Base-by-base conservation (phyloP, 1,140 invertebrate species). In the Drosophila melanica region DNA sequence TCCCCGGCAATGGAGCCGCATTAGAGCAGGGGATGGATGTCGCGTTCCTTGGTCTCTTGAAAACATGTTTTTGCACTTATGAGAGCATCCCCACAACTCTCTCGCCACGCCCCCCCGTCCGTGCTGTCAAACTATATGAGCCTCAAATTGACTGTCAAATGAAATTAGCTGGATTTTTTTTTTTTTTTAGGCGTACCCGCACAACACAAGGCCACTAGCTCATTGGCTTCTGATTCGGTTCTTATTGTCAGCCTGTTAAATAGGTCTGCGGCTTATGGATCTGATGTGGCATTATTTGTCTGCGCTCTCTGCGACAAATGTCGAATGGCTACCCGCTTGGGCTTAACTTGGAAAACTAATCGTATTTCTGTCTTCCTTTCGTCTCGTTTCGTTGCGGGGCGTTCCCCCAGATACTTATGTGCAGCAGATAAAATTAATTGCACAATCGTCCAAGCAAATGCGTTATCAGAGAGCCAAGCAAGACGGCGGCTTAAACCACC, bases 51-150 rank as follows among this genome's bases (percentile, higher is more conserved):
- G 41, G 33, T 67, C 70, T 77, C 67, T 74, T 79, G 45, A 54
- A 64, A 89, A 89, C 84, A 89, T 80, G 84, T 90, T 89, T 89
- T 84, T 84, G 84, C 84, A 89, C 84, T 89, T 89, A 87, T 75
- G 51, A 55, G 39, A 65, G 48, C 48, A 41, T 66, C 59, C 37
- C 47, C 51, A 62, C 33, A 48, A 4, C n/a, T 42, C 51, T 14
- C 18, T 37, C 39, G 37, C 23, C 20, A 8, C 16, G 11, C 51
- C 33, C 16, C 2, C 35, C 35, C 1, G 16, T 16, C 33, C 33
- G 14, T 14, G 42, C 44, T 37, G 47, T 53, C 41, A 37, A 41
- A 50, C 75, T 44, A 64, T 66, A 60, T 59, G 47, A 58, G 71
- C 27, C 73, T 66, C 60, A 69, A 64, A 16, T 14, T 67, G 68